Evolutionary conservation across 2,888 invertebrate genomes (phyloP), one percentile per base, ranked within the genome.

Genomic region (Linyphia triangularis): DNA sequence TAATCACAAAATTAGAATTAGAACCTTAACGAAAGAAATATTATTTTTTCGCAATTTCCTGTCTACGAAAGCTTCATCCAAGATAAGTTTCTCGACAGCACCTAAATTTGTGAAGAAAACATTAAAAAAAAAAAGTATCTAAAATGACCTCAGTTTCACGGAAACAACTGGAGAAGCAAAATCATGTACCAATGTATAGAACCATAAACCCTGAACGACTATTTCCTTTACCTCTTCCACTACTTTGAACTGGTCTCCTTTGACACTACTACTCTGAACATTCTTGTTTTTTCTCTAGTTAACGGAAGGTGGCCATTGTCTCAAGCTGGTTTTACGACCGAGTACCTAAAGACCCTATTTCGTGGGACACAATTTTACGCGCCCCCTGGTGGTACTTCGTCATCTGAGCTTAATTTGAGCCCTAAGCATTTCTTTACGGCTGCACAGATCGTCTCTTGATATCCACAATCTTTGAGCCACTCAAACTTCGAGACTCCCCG

Each of bases 351-450:
- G 65, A 67, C 65, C 78, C 67, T 79, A 79, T 79, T 79, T 79
- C 78, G 40, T 26, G 78, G 65, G 67, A 79, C 78, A 67, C 78
- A 65, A 79, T 30, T 79, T 79, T 79, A 43, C 43, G 78, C 43
- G 67, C 40, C 67, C 78, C 78, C 22, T 51, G 67, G 78, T 30
- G 67, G 78, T 79, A 30, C 78, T 79, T 79, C 67, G 78, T 79
- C 78, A 79, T 79, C 78, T 40, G 26, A 51, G 78, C 78, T 79
- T 79, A 79, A 79, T 79, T 79, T 79, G 78, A 67, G 51, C 37
- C 65, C 78, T 79, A 79, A 79, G 67, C 78, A 79, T 79, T 79
- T 79, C 78, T 79, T 79, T 77, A 79, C 78, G 78, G 63, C 43
- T 43, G 26, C 78, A 40, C n/a, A 79, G 78, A 79, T 79, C 67